Evolutionary conservation across 2,888 invertebrate genomes (phyloP).

Genomic region (Polymixis lichenea): DNA sequence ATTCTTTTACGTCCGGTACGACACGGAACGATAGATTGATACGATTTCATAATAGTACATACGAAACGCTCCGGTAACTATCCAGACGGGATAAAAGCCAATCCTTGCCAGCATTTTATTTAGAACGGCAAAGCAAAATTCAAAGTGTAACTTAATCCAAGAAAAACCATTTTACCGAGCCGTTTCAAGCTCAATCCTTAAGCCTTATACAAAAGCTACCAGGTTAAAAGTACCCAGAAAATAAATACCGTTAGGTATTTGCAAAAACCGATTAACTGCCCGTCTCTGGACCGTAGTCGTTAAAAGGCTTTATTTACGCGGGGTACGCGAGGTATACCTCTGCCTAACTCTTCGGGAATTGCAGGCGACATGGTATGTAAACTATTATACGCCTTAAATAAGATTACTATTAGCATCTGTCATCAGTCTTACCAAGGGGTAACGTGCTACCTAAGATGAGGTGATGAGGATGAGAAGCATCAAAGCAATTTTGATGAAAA

Average conservation of each 20-base stretch:
- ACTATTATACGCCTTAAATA: no score
- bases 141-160: constrained; percentile 25
- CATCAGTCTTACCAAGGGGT: not conserved
- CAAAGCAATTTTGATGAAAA: not conserved
- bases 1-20: no score
- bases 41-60: not conserved
- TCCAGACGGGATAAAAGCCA: not conserved
- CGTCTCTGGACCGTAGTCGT: not conserved
- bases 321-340: no score
- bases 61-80: not conserved
- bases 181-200: constrained; percentile 27
- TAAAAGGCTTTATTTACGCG: not conserved
- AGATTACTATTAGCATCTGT: not conserved
- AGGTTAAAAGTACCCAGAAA: constrained; percentile 27
- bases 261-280: constrained; percentile 21
- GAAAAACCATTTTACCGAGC: constrained; percentile 19
- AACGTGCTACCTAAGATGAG: no score
- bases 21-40: no score
- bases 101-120: constrained; percentile 13
- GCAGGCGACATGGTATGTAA: no score
- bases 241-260: constrained; percentile 39
- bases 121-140: constrained; percentile 8
- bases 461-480: not conserved
- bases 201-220: constrained; percentile 30
- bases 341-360: no score